phyloP scores from a whole-genome alignment of 1,140 invertebrate genomes.

The Drosophila hydei region DNA sequence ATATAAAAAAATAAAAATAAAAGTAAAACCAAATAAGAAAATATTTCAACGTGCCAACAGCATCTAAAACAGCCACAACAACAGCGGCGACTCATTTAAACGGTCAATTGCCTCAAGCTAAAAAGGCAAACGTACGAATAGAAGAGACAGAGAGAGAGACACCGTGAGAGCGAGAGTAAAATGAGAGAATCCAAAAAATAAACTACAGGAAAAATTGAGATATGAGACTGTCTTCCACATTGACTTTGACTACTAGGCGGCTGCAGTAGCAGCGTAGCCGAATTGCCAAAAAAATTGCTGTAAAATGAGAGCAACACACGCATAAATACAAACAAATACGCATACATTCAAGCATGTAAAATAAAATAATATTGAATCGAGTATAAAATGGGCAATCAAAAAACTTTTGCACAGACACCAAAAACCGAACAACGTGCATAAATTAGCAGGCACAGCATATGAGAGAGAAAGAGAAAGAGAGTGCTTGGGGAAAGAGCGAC shows the following conservation, averaged over 20 bases:
- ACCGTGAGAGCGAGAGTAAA: constrained; percentile 4
- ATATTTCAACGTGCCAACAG: constrained; percentile 38
- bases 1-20: constrained; percentile 5
- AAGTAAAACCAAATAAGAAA: constrained; percentile 42
- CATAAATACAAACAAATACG: constrained; percentile 15
- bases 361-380: constrained; percentile 41
- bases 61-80: constrained; percentile 25
- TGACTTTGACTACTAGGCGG: constrained; percentile 33
- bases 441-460: constrained; percentile 37
- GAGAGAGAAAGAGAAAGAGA: constrained; percentile 16
- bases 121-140: constrained; percentile 56
- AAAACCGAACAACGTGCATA: constrained; percentile 46
- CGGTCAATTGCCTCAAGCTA: constrained; percentile 77
- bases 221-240: constrained; percentile 16
- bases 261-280: constrained; percentile 15
- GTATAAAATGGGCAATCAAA: constrained; percentile 52
- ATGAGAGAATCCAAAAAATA: constrained; percentile 17
- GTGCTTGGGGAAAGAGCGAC: constrained; percentile 10
- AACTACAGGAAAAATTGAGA: constrained; percentile 39
- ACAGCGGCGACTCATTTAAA: constrained; percentile 66
- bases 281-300: constrained; percentile 34
- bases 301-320: constrained; percentile 33
- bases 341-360: constrained; percentile 7
- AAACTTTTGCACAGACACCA: constrained; percentile 46
- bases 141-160: constrained; percentile 42